Conservation (phyloP, 1,140 invertebrate species). For the Drosophila bocki region DNA sequence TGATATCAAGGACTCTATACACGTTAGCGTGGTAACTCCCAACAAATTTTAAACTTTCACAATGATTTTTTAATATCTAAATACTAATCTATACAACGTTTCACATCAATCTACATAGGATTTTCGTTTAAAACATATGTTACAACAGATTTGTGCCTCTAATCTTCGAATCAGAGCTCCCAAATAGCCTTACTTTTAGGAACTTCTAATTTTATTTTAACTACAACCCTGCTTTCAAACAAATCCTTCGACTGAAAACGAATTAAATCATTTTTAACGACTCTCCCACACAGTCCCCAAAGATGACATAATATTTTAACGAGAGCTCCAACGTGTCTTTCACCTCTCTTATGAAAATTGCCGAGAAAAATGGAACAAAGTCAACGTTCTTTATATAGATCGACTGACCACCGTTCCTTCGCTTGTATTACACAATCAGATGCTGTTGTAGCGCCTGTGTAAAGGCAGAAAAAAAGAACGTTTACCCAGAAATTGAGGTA, state of each 20-base stretch:
- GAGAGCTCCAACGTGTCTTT: constrained; percentile 6
- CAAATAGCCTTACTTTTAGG: not conserved
- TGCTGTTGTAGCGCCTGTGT: constrained; percentile 44
- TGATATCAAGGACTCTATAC: not conserved
- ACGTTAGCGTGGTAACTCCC: not conserved
- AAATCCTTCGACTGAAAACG: not conserved
- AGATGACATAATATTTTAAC: constrained; percentile 18
- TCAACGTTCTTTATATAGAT: constrained; percentile 66
- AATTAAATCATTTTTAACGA: not conserved
- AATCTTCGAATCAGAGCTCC: not conserved
- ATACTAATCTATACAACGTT: not conserved
- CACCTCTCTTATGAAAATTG: constrained; percentile 26
- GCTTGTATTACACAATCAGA: constrained; percentile 56
- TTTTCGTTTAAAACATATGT: not conserved
- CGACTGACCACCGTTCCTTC: constrained; percentile 4
- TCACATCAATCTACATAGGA: not conserved
- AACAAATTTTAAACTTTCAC: not conserved
- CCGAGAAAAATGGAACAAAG: constrained; percentile 19
- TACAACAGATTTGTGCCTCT: not conserved
- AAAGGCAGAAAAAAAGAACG: constrained; percentile 30
- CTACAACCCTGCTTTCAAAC: not conserved
- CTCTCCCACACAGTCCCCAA: constrained; percentile 4
- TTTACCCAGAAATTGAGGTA: constrained; percentile 57
- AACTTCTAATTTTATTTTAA: not conserved
- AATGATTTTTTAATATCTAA: not conserved